These are phyloP conservation scores for Biston betularia DNA, from an alignment of 2,888 invertebrate genomes.

Conservation along the genomic window DNA sequence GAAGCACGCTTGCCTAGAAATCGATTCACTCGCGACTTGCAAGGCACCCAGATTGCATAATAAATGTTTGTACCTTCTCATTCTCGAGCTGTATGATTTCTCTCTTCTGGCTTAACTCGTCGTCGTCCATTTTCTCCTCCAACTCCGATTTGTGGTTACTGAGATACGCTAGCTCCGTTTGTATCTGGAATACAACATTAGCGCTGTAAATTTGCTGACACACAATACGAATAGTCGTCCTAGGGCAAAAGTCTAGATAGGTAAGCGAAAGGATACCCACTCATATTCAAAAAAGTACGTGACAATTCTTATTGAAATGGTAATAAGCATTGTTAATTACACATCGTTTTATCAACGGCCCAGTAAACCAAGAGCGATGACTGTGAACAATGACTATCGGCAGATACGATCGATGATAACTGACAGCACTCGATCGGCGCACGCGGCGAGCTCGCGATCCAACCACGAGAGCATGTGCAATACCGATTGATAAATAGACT, in stretches of 20 bases:
- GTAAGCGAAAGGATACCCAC: no score
- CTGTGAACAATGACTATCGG: constrained; percentile 71
- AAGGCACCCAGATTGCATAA: no score
- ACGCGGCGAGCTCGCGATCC: constrained; percentile 46
- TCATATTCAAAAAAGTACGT: no score
- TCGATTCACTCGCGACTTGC: no score
- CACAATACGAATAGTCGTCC: background rate
- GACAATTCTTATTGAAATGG: no score
- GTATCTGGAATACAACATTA: constrained; percentile 80
- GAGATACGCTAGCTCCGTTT: constrained; percentile 93
- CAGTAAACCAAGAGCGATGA: constrained; percentile 58
- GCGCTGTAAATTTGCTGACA: background rate
- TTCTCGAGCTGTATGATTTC: constrained; percentile 89
- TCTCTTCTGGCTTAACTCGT: constrained; percentile 86
- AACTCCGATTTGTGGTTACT: constrained; percentile 92
- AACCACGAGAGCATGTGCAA: constrained; percentile 36
- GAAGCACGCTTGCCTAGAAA: no score
- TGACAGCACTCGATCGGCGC: constrained; percentile 49
- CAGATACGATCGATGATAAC: constrained; percentile 69
- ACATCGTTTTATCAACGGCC: constrained; percentile 32
- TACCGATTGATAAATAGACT: constrained; percentile 42
- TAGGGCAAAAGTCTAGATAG: no score
- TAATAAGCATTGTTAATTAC: no score
- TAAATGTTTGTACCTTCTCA: constrained; percentile 87
- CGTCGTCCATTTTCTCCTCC: constrained; percentile 88